A percentile compares a stretch with the other conserved stretches of the same genome.
These are phyloP conservation scores for Amorpha juglandis DNA, from an alignment of 2,888 invertebrate species.

Conservation along the genomic window DNA sequence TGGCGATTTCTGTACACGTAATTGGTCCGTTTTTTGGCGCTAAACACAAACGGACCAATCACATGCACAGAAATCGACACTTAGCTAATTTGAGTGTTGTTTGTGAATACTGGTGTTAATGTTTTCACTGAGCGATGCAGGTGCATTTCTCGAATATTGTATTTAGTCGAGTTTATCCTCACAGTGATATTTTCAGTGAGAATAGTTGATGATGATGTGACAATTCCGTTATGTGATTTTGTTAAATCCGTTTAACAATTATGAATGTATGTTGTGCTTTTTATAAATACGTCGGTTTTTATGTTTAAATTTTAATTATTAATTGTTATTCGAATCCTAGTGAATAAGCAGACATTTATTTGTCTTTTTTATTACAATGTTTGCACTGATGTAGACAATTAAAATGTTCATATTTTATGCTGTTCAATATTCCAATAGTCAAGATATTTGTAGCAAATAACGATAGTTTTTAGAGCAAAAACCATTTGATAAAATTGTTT, in stretches of 20 bases:
- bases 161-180: slow-evolving; percentile 10
- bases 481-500: background rate
- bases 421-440: background rate
- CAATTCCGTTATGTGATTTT: slow-evolving; percentile 19
- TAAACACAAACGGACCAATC: no score
- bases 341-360: background rate
- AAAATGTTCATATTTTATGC: background rate
- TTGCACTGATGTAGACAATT: slow-evolving; percentile 6
- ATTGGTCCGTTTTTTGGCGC: no score
- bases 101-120: no score
- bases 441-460: background rate
- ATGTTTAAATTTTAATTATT: slow-evolving; percentile 18
- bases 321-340: slow-evolving; percentile 27
- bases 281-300: slow-evolving; percentile 28
- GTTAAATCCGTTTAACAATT: slow-evolving; percentile 24
- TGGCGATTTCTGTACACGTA: no score
- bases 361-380: background rate
- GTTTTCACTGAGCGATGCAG: background rate
- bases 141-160: slow-evolving; percentile 19
- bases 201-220: background rate
- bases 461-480: background rate
- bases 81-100: no score
- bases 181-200: background rate
- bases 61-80: no score
- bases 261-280: slow-evolving; percentile 34